Evolutionary conservation across 2,113 vertebrate genomes (phyloP), one percentile per base, ranked within the genome.

Genomic region (Gymnobelideus leadbeateri): DNA sequence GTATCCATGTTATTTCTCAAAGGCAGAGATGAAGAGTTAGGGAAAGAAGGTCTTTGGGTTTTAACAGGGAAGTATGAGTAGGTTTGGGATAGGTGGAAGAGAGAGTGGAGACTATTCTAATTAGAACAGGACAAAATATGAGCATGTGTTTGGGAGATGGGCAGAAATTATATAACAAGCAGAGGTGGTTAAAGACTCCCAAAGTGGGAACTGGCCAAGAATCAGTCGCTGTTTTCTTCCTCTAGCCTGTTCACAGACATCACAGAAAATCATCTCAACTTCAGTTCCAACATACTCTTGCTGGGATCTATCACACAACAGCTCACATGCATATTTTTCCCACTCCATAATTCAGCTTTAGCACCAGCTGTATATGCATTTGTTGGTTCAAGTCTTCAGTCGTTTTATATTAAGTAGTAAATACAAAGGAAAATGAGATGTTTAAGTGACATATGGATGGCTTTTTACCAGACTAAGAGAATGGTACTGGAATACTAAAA

Each of bases 361-460:
- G 49, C 26, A 37, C 37, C 54, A 68, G 93, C 84, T 89, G 93
- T 50, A 47, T 25, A 19, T 0, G 19, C 6, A 47, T 51, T 0
- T 0, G 8, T 46, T 31, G 26, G 3, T 25, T 25, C 24, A 53
- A 89, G 89, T 91, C 93, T 46, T 55, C 51, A 94, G 89, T 61
- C 54, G 57, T 89, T 96, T 68, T 24, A 51, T 9, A 94, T 54
- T 94, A 31, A 90, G 93, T 28, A 93, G 51, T 49, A 94, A 91
- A 93, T 84, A 95, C 49, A 57, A 93, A 95, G 51, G 94, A 54
- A 95, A 95, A 47, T 11, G 26, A 68, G 25, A 90, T 90, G 50
- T 52, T 92, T 52, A 91, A 95, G 37, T 61, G 93, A 93, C 91
- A 94, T 2, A 1, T 54, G 31, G 26, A 43, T 95, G 91, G 77